Base-by-base conservation (phyloP, 2,888 invertebrate genomes). In the Siphonodentalium dalli region DNA sequence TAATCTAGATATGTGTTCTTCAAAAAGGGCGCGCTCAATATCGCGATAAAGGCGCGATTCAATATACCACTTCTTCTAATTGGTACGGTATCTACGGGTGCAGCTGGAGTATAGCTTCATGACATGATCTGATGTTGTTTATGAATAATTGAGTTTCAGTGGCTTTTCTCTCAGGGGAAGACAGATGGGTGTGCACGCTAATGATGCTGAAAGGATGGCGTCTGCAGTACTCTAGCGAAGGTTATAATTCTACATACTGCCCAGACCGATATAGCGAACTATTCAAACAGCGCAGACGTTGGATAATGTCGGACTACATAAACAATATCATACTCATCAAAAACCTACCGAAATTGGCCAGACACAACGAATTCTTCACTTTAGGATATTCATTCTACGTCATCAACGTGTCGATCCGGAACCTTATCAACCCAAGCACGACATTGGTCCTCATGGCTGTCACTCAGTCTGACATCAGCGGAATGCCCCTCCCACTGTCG, bases 131-230 rank as follows among this genome's bases (percentile, higher is more conserved):
- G n/a, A n/a, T n/a, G n/a, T n/a, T n/a, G n/a, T n/a, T n/a, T n/a
- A n/a, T n/a, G n/a, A n/a, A n/a, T n/a, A n/a, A n/a, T n/a, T n/a
- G n/a, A n/a, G n/a, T n/a, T n/a, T n/a, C n/a, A n/a, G n/a, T n/a
- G n/a, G n/a, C n/a, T n/a, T n/a, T n/a, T 24, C 28, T 6, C 39
- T 9, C 35, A 62, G 62, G 62, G 9, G 62, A 62, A 37, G 62
- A 62, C 26, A 49, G 62, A 1, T 62, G 62, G 62, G 50, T 62
- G 50, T 62, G 62, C 39, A 62, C 62, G 11, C 41, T 62, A 21
- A 62, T 62, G 62, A 62, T 62, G 62, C 47, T 62, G 20, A 49
- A 52, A n/a, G 62, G 62, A 3, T 62, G 62, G 62, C 59, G 59
- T 29, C 45, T 62, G 28, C 59, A 62, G 34, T 62, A 62, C 48